These are phyloP conservation scores for Enhydra lutris DNA, from an alignment of 2,113 vertebrate genomes.

Conservation along the genomic window DNA sequence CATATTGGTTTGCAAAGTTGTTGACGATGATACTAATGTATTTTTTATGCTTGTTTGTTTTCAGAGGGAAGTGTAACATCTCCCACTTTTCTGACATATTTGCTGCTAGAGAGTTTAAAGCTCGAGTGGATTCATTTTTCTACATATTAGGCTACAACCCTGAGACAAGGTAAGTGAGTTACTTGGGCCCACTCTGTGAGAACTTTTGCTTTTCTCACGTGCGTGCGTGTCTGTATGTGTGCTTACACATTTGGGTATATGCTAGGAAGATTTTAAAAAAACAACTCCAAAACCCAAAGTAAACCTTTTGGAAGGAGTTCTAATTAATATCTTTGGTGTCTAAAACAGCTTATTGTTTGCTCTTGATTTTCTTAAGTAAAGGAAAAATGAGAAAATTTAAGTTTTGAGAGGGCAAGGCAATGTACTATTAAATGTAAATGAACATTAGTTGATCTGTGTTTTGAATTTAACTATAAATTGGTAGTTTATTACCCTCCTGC, in stretches of 20 bases:
- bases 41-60: constrained; percentile 75
- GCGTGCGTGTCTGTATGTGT: neutral
- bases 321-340: neutral
- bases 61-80: constrained; percentile 99
- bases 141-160: constrained; percentile 99
- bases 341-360: neutral
- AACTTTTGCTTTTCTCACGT: neutral
- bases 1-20: constrained; percentile 9
- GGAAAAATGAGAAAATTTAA: neutral
- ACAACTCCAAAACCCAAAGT: neutral
- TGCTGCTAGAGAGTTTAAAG: constrained; percentile 99
- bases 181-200: neutral
- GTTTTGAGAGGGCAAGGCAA: neutral
- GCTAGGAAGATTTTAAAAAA: neutral
- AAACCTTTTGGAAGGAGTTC: neutral
- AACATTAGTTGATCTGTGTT: neutral
- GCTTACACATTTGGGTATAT: neutral
- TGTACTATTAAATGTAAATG: neutral
- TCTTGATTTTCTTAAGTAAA: neutral
- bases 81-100: constrained; percentile 99
- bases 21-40: constrained; percentile 45
- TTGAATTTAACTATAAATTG: neutral
- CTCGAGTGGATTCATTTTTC: constrained; percentile 98
- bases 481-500: neutral
- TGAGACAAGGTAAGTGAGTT: constrained; percentile 94